Percentiles rank a stretch among this genome's conserved stretches.
Conservation (phyloP, 2,113 vertebrate species). For the Gymnorhina tibicen region DNA sequence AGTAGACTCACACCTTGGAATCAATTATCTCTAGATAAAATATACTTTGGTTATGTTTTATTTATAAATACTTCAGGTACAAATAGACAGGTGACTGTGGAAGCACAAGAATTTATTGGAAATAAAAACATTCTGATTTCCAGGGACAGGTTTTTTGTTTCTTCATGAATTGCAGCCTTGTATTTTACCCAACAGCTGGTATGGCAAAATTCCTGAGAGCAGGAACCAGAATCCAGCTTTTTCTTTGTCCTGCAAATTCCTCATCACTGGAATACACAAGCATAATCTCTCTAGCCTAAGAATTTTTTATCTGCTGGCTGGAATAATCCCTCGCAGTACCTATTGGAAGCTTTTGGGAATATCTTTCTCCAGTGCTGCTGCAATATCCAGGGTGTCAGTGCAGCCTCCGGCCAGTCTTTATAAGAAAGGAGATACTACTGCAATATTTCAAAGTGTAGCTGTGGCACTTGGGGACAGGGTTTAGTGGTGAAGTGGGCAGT, state of each 20-base stretch:
- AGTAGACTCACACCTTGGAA: background rate
- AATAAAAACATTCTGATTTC: background rate
- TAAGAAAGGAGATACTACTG: background rate
- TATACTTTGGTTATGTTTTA: background rate
- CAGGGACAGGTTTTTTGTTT: background rate
- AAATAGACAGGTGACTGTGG: background rate
- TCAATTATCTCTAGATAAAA: background rate
- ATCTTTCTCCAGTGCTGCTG: background rate
- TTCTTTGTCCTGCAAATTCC: background rate
- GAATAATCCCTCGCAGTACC: background rate
- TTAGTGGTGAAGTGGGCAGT: background rate
- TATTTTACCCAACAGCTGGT: background rate
- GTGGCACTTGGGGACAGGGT: background rate
- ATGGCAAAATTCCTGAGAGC: background rate
- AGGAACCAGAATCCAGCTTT: background rate
- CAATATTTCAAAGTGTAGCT: background rate
- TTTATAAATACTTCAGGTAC: background rate
- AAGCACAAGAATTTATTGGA: background rate
- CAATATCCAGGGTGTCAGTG: background rate
- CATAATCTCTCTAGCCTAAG: background rate
- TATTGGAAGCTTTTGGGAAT: background rate
- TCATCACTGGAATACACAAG: background rate
- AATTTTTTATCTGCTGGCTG: background rate
- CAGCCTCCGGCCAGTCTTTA: background rate
- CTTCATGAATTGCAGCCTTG: background rate